Percentiles rank a stretch among this genome's conserved stretches.
phyloP scores from a whole-genome alignment of 2,888 invertebrate species.

The Brachypalpus laphriformis region DNA sequence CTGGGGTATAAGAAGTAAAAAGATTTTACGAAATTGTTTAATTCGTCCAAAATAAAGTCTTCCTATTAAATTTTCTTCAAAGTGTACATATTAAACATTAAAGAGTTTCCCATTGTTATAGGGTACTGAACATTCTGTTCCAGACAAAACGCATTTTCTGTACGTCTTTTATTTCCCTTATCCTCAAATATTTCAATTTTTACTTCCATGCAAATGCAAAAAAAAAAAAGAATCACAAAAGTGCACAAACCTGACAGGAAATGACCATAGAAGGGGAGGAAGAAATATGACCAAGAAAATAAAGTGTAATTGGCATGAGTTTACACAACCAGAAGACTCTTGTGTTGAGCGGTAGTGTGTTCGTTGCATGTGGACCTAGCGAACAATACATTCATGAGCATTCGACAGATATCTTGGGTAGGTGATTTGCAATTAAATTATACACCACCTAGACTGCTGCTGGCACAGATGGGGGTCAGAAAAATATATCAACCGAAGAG shows the following conservation, averaged over 20 bases:
- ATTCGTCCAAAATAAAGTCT: too few relatives aligned
- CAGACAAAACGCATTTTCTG: background rate
- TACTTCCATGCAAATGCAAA: constrained; percentile 7
- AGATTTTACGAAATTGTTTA: too few relatives aligned
- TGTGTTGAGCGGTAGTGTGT: background rate
- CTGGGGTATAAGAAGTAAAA: too few relatives aligned
- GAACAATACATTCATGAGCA: constrained; percentile 3
- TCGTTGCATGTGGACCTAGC: background rate
- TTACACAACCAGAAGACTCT: constrained; percentile 44
- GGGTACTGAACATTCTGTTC: background rate
- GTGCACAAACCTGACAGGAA: background rate
- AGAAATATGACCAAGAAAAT: constrained; percentile 62
- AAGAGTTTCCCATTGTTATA: too few relatives aligned
- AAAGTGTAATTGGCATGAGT: constrained; percentile 70
- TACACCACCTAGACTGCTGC: constrained; percentile 11
- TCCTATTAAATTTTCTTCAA: too few relatives aligned
- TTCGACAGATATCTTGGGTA: constrained; percentile 58
- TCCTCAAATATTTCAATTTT: constrained; percentile 49
- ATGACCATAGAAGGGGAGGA: background rate
- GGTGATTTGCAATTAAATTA: constrained; percentile 69
- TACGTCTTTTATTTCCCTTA: background rate
- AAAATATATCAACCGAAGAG: background rate
- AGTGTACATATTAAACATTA: too few relatives aligned
- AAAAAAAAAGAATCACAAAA: background rate
- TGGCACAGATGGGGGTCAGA: background rate